Evolutionary conservation across 2,797 vertebrate species (phyloP).

Genomic region (Rallus crepitans): DNA sequence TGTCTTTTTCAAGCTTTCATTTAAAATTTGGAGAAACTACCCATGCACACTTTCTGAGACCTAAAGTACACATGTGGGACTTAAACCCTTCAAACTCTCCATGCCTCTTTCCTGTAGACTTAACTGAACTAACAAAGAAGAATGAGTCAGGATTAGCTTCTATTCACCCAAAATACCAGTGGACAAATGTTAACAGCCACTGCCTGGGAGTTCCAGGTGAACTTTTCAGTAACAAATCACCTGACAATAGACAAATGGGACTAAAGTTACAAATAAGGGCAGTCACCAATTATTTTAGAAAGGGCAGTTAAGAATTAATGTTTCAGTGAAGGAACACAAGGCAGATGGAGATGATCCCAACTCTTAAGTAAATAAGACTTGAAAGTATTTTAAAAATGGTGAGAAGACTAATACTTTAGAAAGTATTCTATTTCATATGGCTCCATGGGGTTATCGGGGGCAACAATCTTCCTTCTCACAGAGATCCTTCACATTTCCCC

Average conservation of each 20-base stretch:
- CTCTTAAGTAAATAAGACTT: neutral
- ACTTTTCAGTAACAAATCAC: neutral
- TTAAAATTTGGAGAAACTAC: conserved; percentile 21
- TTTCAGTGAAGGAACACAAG: neutral
- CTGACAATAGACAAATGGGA: neutral
- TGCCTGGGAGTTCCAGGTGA: neutral
- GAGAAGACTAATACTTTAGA: neutral
- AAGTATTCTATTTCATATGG: neutral
- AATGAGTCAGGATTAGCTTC: conserved; percentile 5
- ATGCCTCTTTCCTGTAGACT: neutral
- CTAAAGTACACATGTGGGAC: neutral
- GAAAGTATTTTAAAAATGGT: neutral
- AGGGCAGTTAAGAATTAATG: neutral
- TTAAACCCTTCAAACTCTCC: neutral
- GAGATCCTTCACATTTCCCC: neutral
- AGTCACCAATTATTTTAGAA: neutral
- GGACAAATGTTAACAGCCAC: neutral
- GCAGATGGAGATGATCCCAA: neutral
- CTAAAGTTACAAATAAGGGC: neutral
- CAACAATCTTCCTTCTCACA: neutral
- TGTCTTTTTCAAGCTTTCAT: conserved; percentile 9
- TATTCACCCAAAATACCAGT: neutral
- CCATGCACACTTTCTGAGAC: neutral
- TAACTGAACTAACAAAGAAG: conserved; percentile 6
- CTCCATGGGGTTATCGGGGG: neutral